Evolutionary conservation across 2,113 vertebrate species (phyloP).

Genomic region (Cranoglanis bouderius): DNA sequence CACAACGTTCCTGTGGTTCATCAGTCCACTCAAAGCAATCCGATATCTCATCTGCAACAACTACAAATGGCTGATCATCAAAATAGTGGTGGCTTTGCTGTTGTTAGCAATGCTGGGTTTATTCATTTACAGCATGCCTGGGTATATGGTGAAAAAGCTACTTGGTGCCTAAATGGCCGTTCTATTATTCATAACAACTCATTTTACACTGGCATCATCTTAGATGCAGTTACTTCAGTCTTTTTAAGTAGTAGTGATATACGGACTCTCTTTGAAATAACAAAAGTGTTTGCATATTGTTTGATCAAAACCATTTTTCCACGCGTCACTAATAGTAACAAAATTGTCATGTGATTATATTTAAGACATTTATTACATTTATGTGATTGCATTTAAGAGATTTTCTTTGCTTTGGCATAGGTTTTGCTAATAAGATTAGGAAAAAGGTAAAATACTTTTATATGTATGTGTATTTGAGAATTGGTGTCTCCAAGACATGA

Average conservation of each 20-base stretch:
- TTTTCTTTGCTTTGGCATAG: neutral
- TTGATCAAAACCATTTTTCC: conserved; percentile 5
- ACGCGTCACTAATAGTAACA: neutral
- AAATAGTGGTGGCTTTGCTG: conserved; percentile 83
- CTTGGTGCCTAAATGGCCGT: conserved; percentile 75
- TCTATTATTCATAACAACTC: neutral
- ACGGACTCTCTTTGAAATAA: neutral
- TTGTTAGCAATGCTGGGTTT: conserved; percentile 81
- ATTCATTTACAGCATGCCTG: conserved; percentile 91
- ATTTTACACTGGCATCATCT: no score
- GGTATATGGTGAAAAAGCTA: conserved; percentile 94
- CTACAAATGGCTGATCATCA: conserved; percentile 93
- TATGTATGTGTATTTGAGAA: conserved; percentile 5
- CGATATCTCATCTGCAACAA: conserved; percentile 88
- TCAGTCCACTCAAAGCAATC: conserved; percentile 88
- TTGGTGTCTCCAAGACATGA: neutral
- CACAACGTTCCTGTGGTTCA: conserved; percentile 92
- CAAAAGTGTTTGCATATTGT: conserved; percentile 11
- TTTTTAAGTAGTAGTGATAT: neutral
- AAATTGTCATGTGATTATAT: neutral
- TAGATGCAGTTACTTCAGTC: neutral
- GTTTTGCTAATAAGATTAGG: conserved; percentile 11
- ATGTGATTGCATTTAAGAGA: neutral
- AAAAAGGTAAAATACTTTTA: neutral
- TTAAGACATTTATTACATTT: conserved; percentile 8